Percentiles rank a stretch among this genome's conserved stretches.
phyloP scores from a whole-genome alignment of 23 tunicate species.

The Pegea sp. region DNA sequence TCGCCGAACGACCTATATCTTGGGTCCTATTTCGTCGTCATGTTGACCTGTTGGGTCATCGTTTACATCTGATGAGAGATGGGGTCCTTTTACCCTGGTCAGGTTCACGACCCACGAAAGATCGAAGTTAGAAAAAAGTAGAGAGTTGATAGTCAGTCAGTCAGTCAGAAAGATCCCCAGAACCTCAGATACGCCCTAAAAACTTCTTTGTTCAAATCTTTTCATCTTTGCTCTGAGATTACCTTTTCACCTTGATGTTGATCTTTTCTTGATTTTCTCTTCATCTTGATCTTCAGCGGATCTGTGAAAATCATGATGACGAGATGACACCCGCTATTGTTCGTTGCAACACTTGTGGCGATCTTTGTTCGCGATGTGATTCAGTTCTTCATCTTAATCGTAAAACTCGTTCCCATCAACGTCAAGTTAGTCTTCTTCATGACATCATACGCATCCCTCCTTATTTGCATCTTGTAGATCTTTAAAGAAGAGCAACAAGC shows the following conservation, averaged over 20 bases:
- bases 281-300: no score
- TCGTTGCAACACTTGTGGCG: slow-evolving; percentile 42
- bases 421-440: slow-evolving; percentile 18
- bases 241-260: no score
- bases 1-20: slow-evolving; percentile 67
- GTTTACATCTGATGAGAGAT: slow-evolving; percentile 32
- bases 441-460: background rate
- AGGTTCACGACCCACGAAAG: background rate
- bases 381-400: slow-evolving; percentile 34
- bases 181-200: no score
- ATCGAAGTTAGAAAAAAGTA: slow-evolving; percentile 1
- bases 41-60: slow-evolving; percentile 38
- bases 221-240: no score
- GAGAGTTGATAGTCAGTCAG: no score
- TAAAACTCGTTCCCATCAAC: slow-evolving; percentile 27
- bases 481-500: slow-evolving; percentile 66
- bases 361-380: slow-evolving; percentile 55
- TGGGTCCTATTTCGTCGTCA: slow-evolving; percentile 57
- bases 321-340: slow-evolving; percentile 39
- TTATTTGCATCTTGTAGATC: slow-evolving; percentile 8
- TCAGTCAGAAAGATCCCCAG: no score
- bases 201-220: no score
- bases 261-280: no score
- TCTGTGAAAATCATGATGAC: slow-evolving; percentile 63
- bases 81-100: slow-evolving; percentile 25